Base-by-base conservation (phyloP, 2,888 invertebrate species). In the Aelia acuminata region DNA sequence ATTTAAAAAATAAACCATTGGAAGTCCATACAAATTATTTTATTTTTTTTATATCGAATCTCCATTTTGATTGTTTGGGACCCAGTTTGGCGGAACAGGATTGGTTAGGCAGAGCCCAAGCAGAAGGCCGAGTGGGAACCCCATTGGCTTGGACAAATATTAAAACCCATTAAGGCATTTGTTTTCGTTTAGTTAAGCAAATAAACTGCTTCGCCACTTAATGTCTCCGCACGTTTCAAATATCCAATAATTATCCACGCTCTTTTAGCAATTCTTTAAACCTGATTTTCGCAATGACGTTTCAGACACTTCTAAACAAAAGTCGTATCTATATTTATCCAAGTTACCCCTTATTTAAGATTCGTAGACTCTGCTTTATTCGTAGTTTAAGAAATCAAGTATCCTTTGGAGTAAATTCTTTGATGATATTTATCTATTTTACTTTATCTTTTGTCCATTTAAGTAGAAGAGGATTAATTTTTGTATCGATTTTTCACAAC, bases 131-230 rank as follows among this genome's bases (percentile, higher is more conserved):
- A 47, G 80, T 43, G 80, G 80, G n/a, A n/a, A n/a, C n/a, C 5
- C 18, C 35, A 7, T 18, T 39, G 20, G 39, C 80, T 43, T 80
- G 43, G n/a, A 43, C 80, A 80, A 80, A 80, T 80, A 80, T 80
- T 80, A 47, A 75, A 80, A 80, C 80, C 80, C 80, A 80, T 80
- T 80, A 80, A 43, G 80, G 80, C 80, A 80, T 47, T 80, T 43
- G 80, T 80, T 47, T 43, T 80, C 43, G 39, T 80, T 80, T 47
- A 47, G 80, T 80, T 80, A 80, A 1, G 80, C 80, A 80, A 80
- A 80, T 80, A 80, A 80, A 80, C 80, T 80, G 43, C 39, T 43
- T 80, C 80, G 43, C 13, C 80, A 47, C 80, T 80, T 47, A 70
- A 80, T 80, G 80, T 43, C 43, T n/a, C 80, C 43, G 80, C 80